Conservation (phyloP, 2,888 invertebrate genomes). For the Eledona agricola region DNA sequence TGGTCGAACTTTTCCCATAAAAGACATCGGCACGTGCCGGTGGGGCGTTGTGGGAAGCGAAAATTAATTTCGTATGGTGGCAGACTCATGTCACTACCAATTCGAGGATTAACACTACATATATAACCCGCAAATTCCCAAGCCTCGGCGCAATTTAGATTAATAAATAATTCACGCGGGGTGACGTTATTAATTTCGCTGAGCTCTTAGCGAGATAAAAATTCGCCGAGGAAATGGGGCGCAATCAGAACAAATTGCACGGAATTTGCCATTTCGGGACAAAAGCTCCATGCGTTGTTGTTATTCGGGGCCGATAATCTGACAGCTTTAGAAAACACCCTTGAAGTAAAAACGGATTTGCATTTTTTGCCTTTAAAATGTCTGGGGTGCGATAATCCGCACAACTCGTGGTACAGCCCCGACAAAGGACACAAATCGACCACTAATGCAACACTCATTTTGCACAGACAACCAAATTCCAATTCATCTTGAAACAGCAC, state of each 20-base stretch:
- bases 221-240: constrained; percentile 31
- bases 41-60: constrained; percentile 39
- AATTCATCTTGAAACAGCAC: constrained; percentile 23
- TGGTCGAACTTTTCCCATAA: constrained; percentile 39
- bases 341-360: constrained; percentile 29
- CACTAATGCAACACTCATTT: not conserved
- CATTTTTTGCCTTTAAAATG: constrained; percentile 28
- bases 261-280: constrained; percentile 18
- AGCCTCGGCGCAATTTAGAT: constrained; percentile 27
- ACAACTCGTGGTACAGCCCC: constrained; percentile 9
- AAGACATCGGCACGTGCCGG: constrained; percentile 41
- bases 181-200: constrained; percentile 19
- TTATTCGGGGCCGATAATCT: constrained; percentile 33
- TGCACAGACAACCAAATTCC: constrained; percentile 24
- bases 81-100: constrained; percentile 36
- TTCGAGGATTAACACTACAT: constrained; percentile 37
- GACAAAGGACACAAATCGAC: not conserved
- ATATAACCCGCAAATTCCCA: constrained; percentile 32
- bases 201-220: constrained; percentile 16
- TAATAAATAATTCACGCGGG: constrained; percentile 30
- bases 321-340: constrained; percentile 32
- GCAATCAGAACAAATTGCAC: constrained; percentile 34
- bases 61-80: constrained; percentile 40
- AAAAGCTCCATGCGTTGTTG: constrained; percentile 30
- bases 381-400: constrained; percentile 30